phyloP scores from a whole-genome alignment of 2,888 invertebrate genomes.

The Uloborus plumipes region DNA sequence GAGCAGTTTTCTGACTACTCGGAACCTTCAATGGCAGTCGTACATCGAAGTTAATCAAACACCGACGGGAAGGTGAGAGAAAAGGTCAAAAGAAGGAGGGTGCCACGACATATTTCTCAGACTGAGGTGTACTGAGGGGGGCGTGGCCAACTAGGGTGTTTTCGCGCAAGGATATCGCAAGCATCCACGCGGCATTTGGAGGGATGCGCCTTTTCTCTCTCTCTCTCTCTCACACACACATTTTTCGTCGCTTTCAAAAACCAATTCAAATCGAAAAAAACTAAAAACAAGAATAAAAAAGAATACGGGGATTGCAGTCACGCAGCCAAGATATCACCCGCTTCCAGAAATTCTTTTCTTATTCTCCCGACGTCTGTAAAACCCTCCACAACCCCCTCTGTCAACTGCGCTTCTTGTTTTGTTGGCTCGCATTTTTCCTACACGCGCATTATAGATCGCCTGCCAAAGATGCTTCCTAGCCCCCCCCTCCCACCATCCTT shows the following conservation, averaged over 20 bases:
- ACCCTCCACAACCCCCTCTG: constrained; percentile 46
- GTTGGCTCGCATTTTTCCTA: constrained; percentile 60
- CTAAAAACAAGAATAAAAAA: constrained; percentile 16
- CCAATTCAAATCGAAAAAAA: constrained; percentile 60
- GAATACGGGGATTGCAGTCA: constrained; percentile 49
- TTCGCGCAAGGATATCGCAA: constrained; percentile 49
- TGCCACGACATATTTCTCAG: not conserved
- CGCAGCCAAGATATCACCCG: constrained; percentile 62
- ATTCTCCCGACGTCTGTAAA: constrained; percentile 59
- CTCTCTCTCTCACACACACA: constrained; percentile 8
- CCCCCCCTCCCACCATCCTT: constrained; percentile 10
- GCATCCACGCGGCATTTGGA: constrained; percentile 47
- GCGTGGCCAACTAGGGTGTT: constrained; percentile 42
- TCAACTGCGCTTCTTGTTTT: constrained; percentile 58
- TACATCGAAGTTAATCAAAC: too few relatives aligned
- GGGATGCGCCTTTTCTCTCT: constrained; percentile 44
- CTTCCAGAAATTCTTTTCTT: constrained; percentile 61
- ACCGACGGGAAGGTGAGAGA: not conserved
- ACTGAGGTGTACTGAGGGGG: constrained; percentile 18
- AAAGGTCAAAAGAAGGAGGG: constrained; percentile 1
- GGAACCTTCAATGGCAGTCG: too few relatives aligned
- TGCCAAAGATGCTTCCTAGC: constrained; percentile 60
- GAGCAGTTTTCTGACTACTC: too few relatives aligned
- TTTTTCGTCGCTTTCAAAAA: constrained; percentile 64
- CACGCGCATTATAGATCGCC: constrained; percentile 63